Percentiles rank a stretch among this genome's conserved stretches.
phyloP scores from a whole-genome alignment of 2,888 invertebrate species.

The Epiblema foenella region DNA sequence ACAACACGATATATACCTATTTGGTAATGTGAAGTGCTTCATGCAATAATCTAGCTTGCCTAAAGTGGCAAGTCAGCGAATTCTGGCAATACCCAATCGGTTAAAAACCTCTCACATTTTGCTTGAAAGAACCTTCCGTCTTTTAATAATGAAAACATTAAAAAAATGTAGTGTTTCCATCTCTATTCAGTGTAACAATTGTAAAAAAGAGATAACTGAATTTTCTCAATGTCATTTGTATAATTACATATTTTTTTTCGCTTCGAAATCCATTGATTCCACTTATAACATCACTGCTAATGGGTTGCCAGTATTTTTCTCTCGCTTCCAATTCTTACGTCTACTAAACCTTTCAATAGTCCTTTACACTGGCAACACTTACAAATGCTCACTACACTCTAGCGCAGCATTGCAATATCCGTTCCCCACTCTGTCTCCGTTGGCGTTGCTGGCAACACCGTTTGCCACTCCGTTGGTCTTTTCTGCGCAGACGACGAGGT shows the following conservation, averaged over 20 bases:
- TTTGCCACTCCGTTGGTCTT: constrained; percentile 65
- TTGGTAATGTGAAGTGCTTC: background rate
- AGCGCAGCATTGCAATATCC: constrained; percentile 78
- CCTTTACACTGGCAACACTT: constrained; percentile 47
- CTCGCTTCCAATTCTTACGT: background rate
- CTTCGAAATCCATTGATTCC: too few species aligned
- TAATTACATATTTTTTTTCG: too few species aligned
- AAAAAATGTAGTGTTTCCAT: too few species aligned
- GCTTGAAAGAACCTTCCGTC: too few species aligned
- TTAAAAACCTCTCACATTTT: too few species aligned
- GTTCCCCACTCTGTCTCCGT: constrained; percentile 53
- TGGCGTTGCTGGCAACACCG: constrained; percentile 47
- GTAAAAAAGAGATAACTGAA: too few species aligned
- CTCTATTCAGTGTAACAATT: too few species aligned
- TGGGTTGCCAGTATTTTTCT: background rate
- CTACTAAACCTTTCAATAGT: constrained; percentile 1
- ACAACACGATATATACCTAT: background rate
- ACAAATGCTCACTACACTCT: constrained; percentile 79
- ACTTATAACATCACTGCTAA: too few species aligned
- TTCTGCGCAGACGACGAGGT: constrained; percentile 64
- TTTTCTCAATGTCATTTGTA: too few species aligned
- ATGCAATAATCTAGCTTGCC: background rate
- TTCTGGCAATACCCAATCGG: background rate
- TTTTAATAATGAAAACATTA: too few species aligned
- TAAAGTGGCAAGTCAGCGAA: background rate